These are phyloP conservation scores for Sylvilagus bachmani DNA, from an alignment of 2,113 vertebrate genomes.

Conservation along the genomic window DNA sequence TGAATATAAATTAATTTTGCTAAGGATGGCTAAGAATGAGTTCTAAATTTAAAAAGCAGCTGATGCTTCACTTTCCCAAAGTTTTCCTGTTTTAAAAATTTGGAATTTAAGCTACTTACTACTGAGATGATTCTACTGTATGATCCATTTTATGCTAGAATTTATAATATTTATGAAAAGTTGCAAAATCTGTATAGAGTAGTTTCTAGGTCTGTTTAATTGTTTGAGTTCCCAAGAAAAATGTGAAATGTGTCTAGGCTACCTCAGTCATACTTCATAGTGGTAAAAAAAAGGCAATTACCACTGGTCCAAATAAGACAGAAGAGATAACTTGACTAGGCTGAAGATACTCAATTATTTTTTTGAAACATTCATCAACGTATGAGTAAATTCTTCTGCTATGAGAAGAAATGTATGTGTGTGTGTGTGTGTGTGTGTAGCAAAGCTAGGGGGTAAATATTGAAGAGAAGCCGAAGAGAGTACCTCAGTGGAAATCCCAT, in stretches of 20 bases:
- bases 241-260: neutral
- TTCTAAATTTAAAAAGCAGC: neutral
- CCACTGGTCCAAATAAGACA: neutral
- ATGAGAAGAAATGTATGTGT: neutral
- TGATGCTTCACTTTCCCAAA: neutral
- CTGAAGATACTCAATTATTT: neutral
- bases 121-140: neutral
- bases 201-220: neutral
- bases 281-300: neutral
- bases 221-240: neutral
- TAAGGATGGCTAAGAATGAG: neutral
- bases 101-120: neutral
- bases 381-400: neutral
- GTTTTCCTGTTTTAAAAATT: conserved; percentile 10
- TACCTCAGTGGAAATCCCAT: neutral
- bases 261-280: neutral
- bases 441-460: too few relatives aligned
- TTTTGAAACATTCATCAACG: neutral
- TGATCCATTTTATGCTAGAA: neutral
- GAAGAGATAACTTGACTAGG: neutral
- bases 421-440: too few relatives aligned
- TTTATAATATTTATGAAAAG: neutral
- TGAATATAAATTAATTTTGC: neutral
- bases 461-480: neutral
- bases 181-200: neutral